phyloP scores from a whole-genome alignment of 2,113 vertebrate species.

The Calidris pugnax region DNA sequence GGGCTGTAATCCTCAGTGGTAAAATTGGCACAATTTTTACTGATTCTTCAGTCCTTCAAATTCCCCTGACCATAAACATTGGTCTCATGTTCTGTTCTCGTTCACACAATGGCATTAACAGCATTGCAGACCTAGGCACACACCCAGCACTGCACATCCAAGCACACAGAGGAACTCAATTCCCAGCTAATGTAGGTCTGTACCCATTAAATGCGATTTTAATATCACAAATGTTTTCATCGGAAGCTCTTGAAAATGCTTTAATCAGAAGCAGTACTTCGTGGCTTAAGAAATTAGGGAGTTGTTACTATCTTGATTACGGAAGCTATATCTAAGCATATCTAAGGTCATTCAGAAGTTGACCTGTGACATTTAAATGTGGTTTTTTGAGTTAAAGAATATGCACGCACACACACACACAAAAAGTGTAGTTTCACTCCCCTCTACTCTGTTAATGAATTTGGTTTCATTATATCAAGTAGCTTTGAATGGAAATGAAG shows the following conservation, averaged over 20 bases:
- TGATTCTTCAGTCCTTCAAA: background rate
- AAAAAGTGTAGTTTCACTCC: background rate
- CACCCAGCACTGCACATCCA: background rate
- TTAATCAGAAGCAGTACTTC: background rate
- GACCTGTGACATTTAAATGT: background rate
- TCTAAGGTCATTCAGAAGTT: background rate
- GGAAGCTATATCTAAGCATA: background rate
- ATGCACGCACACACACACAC: accelerated
- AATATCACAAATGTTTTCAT: background rate
- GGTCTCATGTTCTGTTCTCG: background rate
- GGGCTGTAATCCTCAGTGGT: background rate
- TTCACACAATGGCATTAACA: background rate
- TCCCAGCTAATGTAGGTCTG: background rate
- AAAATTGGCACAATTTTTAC: background rate
- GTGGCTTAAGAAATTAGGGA: background rate
- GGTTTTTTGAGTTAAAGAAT: background rate
- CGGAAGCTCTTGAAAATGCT: background rate
- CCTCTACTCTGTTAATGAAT: background rate
- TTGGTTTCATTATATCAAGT: background rate
- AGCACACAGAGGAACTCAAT: background rate
- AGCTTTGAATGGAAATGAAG: background rate
- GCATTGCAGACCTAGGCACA: background rate
- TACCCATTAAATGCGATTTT: background rate
- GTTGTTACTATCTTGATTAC: background rate
- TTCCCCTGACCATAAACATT: background rate